Evolutionary conservation across 2,888 invertebrate species (phyloP).

Genomic region (Leptinotarsa haldemani): DNA sequence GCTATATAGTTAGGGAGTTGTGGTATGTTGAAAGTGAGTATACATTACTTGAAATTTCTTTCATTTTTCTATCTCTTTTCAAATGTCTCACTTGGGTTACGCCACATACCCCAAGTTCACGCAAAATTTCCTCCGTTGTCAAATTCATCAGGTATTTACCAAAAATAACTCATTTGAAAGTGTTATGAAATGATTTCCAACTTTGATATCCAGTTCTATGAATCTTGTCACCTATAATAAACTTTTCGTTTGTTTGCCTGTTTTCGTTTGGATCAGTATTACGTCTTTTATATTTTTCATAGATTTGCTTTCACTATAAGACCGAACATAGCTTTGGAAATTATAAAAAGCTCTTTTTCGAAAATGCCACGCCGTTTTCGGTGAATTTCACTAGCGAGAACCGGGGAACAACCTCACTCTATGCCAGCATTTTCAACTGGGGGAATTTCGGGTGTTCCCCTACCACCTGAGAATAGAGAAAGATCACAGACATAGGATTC

Average conservation of each 20-base stretch:
- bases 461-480: background rate
- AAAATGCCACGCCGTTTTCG: slow-evolving; percentile 2
- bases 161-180: slow-evolving; percentile 21
- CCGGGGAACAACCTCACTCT: slow-evolving; percentile 20
- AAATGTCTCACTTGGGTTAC: background rate
- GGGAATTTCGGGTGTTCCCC: background rate
- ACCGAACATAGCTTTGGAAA: slow-evolving; percentile 16
- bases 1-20: no score
- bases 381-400: slow-evolving; percentile 16
- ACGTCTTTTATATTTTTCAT: slow-evolving; percentile 21
- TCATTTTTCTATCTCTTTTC: background rate
- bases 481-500: background rate
- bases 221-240: slow-evolving; percentile 12
- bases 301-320: slow-evolving; percentile 18
- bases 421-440: background rate
- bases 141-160: slow-evolving; percentile 22
- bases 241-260: background rate
- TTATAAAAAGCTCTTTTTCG: slow-evolving; percentile 14
- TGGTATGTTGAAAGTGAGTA: no score
- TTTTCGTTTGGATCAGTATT: slow-evolving; percentile 4
- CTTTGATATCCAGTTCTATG: slow-evolving; percentile 15
- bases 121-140: slow-evolving; percentile 23
- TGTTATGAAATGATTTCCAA: slow-evolving; percentile 8
- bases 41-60: no score
- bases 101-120: background rate